These are phyloP conservation scores for Oscheius sp. DNA, from an alignment of 1,140 invertebrate genomes.

Conservation along the genomic window DNA sequence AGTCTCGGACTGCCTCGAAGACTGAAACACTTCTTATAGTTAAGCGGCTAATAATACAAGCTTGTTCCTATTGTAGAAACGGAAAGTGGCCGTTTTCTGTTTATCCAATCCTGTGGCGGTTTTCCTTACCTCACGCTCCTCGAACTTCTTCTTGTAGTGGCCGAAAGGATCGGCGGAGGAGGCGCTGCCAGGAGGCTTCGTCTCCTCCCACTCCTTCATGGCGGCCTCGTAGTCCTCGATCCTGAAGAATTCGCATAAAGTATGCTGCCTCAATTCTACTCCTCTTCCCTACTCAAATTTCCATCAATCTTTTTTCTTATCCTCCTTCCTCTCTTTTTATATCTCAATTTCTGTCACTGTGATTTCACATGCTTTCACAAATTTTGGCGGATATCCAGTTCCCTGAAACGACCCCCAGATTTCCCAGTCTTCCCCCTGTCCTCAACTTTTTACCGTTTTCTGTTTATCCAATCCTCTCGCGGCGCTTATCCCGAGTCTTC, in stretches of 20 bases:
- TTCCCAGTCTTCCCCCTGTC: no score
- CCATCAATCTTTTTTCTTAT: not conserved
- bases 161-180: slow-evolving; percentile 50
- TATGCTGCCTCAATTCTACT: no score
- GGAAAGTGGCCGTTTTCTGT: no score
- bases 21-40: slow-evolving; percentile 21
- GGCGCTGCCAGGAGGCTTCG: slow-evolving; percentile 56
- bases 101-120: not conserved
- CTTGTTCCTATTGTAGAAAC: no score
- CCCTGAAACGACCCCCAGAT: no score
- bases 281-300: no score
- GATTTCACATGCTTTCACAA: not conserved
- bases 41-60: no score
- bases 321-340: not conserved
- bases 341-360: not conserved
- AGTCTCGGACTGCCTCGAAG: slow-evolving; percentile 34
- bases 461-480: no score
- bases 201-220: slow-evolving; percentile 60
- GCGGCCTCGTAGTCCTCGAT: slow-evolving; percentile 59
- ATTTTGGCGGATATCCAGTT: no score
- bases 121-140: slow-evolving; percentile 47
- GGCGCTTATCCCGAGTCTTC: no score
- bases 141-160: slow-evolving; percentile 59
- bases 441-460: no score
- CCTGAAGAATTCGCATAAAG: slow-evolving; percentile 46